Evolutionary conservation across 2,113 vertebrate genomes (phyloP).

Genomic region (Pseudolaguvia tuberculata): DNA sequence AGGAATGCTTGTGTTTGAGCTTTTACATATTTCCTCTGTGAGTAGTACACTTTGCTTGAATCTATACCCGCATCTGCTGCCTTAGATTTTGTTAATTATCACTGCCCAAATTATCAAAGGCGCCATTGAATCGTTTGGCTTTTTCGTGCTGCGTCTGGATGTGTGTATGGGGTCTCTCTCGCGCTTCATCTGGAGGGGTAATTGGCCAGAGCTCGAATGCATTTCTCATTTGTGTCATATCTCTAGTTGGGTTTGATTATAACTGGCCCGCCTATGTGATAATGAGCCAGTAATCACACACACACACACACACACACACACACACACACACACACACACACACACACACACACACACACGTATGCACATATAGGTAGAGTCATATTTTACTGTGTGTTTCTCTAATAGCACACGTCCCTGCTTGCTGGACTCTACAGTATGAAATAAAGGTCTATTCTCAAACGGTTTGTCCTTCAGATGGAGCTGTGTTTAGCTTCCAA

Average conservation of each 20-base stretch:
- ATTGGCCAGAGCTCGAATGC: slow-evolving; percentile 36
- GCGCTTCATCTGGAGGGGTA: slow-evolving; percentile 35
- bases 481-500: slow-evolving; percentile 20
- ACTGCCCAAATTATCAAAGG: not conserved
- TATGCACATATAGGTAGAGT: too few relatives aligned
- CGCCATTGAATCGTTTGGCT: not conserved
- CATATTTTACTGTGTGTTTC: slow-evolving; percentile 27
- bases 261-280: slow-evolving; percentile 27
- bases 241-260: slow-evolving; percentile 31
- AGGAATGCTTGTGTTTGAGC: not conserved
- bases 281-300: slow-evolving; percentile 41
- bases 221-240: slow-evolving; percentile 41
- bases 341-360: not conserved
- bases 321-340: slow-evolving; percentile 18
- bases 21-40: not conserved
- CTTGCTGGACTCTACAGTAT: slow-evolving; percentile 19
- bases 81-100: not conserved
- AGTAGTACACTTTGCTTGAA: not conserved
- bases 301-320: slow-evolving; percentile 4
- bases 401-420: slow-evolving; percentile 2
- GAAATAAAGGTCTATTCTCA: not conserved
- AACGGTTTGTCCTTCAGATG: slow-evolving; percentile 37
- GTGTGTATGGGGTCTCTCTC: not conserved
- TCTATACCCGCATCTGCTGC: not conserved
- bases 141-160: not conserved